phyloP scores from a whole-genome alignment of 2,113 vertebrate species.

The Saimiri boliviensis region DNA sequence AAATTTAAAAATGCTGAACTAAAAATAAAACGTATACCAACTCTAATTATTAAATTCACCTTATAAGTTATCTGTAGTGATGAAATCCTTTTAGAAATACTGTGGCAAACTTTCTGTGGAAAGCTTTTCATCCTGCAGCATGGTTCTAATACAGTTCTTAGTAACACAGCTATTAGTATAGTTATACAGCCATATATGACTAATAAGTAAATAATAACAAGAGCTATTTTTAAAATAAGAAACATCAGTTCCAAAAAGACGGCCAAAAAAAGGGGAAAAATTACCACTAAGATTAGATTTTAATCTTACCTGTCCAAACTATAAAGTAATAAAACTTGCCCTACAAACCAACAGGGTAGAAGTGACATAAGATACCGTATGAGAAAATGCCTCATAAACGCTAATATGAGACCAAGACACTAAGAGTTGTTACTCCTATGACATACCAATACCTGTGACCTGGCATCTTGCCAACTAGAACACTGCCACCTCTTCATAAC shows the following conservation, averaged over 20 bases:
- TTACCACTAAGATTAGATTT: neutral
- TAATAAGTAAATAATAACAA: neutral
- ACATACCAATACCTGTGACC: neutral
- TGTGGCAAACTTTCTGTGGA: neutral
- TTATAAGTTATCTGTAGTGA: conserved; percentile 12
- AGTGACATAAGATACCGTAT: neutral
- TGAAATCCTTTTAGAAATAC: neutral
- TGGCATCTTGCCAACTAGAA: neutral
- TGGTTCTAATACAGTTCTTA: neutral
- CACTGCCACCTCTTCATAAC: neutral
- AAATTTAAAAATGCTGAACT: conserved; percentile 31
- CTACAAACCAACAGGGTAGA: neutral
- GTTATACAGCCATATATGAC: neutral
- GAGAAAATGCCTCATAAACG: neutral
- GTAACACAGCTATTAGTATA: neutral
- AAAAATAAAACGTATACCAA: neutral
- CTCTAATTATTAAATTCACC: neutral
- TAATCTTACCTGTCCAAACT: neutral
- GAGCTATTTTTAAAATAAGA: neutral
- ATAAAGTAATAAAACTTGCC: conserved; percentile 14
- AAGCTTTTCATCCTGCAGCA: neutral
- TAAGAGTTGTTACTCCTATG: neutral
- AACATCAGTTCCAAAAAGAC: neutral
- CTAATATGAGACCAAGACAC: neutral
- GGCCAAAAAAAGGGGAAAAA: neutral